Base-by-base conservation (phyloP, 1,140 invertebrate species). In the Papilio polyxenes region DNA sequence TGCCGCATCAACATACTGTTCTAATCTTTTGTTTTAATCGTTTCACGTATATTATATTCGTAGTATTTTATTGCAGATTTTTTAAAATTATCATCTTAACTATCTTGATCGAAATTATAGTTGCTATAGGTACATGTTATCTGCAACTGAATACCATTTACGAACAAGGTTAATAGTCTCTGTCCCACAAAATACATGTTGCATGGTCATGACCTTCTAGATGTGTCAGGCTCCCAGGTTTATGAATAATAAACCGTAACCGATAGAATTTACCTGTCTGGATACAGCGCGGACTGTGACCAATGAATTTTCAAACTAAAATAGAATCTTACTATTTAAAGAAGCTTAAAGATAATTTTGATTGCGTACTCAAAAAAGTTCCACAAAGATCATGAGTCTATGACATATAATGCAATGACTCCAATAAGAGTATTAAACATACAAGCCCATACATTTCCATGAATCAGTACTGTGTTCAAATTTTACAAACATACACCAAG, bases 201-300 rank as follows among this genome's bases (percentile, higher is more conserved):
- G 7, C n/a, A 59, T 72, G 31, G 11, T 31, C 65, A 37, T 72
- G 65, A 72, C 31, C 65, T 72, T 72, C 65, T 17, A 72, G 65
- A 72, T 40, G 10, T 65, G 65, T 72, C 65, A 72, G 23, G 65
- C 11, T 37, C 65, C 13, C 65, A 72, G 31, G 13, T 5, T 37
- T 37, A 72, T 72, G 65, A 72, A 72, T 72, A 72, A 40, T 72
- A 72, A 72, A 23, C 31, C 65, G 65, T 72, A 72, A 72, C 65
- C 5, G 20, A 65, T 23, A 23, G 62, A 65, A 65, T 72, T 56
- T 37, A 72, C 65, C 65, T 72, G 65, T 72, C 65, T 72, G 37
- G 65, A 37, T 31, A 62, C 59, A 37, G 11, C 31, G 3, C 31
- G 65, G 31, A 72, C 23, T 37, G 65, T 72, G 65, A 37, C 65